Percentiles rank a stretch among this genome's conserved stretches.
phyloP scores from a whole-genome alignment of 2,797 vertebrate genomes.

The Paratrypauchen microcephalus region DNA sequence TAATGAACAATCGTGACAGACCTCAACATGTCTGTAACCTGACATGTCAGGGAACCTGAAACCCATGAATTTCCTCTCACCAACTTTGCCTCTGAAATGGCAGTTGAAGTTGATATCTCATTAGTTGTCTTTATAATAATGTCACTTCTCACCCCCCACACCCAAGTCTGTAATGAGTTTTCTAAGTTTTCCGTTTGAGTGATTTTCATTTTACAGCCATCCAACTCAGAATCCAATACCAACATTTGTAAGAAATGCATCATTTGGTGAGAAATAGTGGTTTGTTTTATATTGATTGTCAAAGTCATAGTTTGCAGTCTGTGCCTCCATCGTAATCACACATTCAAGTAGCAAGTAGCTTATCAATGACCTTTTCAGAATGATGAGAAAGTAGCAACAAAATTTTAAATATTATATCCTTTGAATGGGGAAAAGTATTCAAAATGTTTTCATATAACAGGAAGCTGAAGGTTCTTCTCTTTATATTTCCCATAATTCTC shows the following conservation, averaged over 20 bases:
- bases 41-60: too few species aligned
- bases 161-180: background rate
- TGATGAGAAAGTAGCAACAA: too few species aligned
- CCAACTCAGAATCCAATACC: background rate
- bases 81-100: too few species aligned
- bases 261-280: background rate
- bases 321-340: background rate
- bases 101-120: too few species aligned
- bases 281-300: conserved; percentile 8
- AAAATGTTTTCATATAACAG: too few species aligned
- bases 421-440: too few species aligned
- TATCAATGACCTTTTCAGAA: too few species aligned
- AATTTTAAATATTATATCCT: too few species aligned
- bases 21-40: too few species aligned
- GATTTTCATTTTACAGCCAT: conserved; percentile 5
- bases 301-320: background rate
- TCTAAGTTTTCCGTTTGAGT: background rate
- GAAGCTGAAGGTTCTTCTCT: background rate
- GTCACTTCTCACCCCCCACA: too few species aligned
- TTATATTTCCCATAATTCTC: background rate
- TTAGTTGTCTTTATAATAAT: background rate
- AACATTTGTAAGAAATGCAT: conserved; percentile 15
- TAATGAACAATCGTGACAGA: too few species aligned
- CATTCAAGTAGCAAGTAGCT: background rate
- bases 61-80: too few species aligned